phyloP scores from a whole-genome alignment of 1,140 invertebrate species.

The Reticulitermes speratus region DNA sequence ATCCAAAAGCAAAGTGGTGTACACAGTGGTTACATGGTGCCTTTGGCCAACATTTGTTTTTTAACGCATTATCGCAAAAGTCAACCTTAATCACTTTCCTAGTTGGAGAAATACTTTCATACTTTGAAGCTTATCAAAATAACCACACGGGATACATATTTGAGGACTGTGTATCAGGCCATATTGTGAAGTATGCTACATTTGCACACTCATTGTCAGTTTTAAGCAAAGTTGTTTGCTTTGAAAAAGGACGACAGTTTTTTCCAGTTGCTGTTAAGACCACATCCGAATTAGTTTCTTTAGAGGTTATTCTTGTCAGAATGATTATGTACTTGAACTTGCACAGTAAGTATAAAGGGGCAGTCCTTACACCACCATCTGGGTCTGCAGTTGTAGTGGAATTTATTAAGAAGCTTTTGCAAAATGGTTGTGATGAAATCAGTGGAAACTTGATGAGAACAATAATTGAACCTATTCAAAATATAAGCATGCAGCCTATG shows the following conservation, averaged over 20 bases:
- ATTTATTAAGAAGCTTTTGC: neutral
- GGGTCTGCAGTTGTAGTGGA: neutral
- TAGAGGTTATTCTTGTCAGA: neutral
- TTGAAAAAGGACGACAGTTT: neutral
- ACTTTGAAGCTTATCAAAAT: neutral
- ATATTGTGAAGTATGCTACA: constrained; percentile 24
- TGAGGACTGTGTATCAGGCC: neutral
- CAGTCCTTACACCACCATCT: neutral
- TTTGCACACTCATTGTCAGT: neutral
- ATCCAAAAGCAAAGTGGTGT: constrained; percentile 28
- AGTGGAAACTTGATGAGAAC: neutral
- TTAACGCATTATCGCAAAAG: constrained; percentile 3
- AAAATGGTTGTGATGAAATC: neutral
- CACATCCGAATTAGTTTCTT: neutral
- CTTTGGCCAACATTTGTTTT: constrained; percentile 19
- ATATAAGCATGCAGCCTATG: neutral
- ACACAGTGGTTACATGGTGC: constrained; percentile 21
- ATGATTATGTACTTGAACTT: neutral
- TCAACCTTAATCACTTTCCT: neutral
- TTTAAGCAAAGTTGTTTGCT: constrained; percentile 1
- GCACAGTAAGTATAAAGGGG: neutral
- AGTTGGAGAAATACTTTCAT: neutral
- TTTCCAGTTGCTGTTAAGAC: neutral
- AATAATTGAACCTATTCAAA: neutral
- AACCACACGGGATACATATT: neutral